Base-by-base conservation (phyloP, 2,888 invertebrate species). In the Lasioglossum oenotherae region DNA sequence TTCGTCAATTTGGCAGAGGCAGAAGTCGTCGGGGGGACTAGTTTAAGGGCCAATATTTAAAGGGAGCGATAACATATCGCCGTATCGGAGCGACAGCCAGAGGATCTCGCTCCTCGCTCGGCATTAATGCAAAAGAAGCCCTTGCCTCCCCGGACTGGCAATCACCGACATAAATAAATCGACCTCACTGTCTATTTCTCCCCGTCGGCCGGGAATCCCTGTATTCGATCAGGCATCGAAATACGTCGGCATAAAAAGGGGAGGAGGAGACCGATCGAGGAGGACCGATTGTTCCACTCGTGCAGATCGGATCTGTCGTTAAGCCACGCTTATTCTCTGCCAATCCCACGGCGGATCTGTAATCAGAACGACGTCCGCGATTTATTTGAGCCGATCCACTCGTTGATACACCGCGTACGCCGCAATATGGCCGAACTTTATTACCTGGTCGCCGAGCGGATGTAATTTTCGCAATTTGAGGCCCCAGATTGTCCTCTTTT, bases 131-230 rank as follows among this genome's bases (percentile, higher is more conserved):
- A 88, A 88, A 90, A 83, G 89, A 85, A 92, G 82, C 81, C 88
- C 87, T 90, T 78, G 75, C 81, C 88, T 89, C 82, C 57, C 78
- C 77, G 81, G 83, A 72, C 80, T 90, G 78, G 85, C 91, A 92
- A 92, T 93, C 93, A 92, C 87, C 87, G 89, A 88, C 90, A 90
- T 92, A 92, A 93, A 93, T 92, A 92, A 92, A 93, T 93, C 91
- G 92, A 86, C 86, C 90, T 89, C 84, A 82, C 80, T 87, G 88
- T 88, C 90, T 87, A 91, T 89, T 91, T 90, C 86, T 88, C 86
- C 85, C 89, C 85, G 88, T 91, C 90, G 84, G 57, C 81, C 64
- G 74, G 78, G 88, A 84, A 87, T 90, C 87, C 90, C 87, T 82
- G 87, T 80, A 86, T 90, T 91, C 91, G 87, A 91, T 91, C 91